Conservation (phyloP, 2,113 vertebrate genomes). For the Paradoxurus hermaphroditus region DNA sequence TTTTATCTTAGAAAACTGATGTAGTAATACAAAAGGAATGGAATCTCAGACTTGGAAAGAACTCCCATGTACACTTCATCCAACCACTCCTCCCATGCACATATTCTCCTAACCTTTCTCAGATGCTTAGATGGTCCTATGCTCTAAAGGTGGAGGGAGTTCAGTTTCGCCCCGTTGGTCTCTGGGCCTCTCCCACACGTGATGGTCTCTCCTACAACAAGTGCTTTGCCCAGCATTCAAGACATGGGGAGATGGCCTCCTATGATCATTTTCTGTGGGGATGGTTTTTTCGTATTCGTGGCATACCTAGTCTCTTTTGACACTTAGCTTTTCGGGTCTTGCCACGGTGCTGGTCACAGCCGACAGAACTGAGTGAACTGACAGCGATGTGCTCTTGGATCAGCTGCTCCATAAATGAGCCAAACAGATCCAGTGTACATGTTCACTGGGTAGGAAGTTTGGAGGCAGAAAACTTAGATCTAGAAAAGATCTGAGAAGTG, state of each 20-base stretch:
- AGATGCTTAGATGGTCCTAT: not conserved
- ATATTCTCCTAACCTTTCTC: not conserved
- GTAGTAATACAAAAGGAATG: not conserved
- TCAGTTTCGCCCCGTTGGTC: not conserved
- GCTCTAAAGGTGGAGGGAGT: not conserved
- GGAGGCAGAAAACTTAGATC: not conserved
- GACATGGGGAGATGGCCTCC: not conserved
- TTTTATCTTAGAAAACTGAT: not conserved
- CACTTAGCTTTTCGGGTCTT: not conserved
- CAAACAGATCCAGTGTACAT: not conserved
- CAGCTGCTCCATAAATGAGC: not conserved
- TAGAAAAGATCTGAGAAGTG: not conserved
- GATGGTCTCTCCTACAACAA: not conserved
- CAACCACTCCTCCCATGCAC: accelerated
- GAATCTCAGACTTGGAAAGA: not conserved
- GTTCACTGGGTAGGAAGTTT: not conserved
- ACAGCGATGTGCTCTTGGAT: not conserved
- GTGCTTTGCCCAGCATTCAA: not conserved
- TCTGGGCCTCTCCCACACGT: not conserved
- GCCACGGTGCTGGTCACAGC: not conserved
- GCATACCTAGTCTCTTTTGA: not conserved
- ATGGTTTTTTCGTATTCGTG: not conserved
- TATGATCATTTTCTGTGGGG: not conserved
- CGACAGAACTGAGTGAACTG: not conserved
- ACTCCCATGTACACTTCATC: not conserved